Evolutionary conservation across 2,888 invertebrate species (phyloP).

Genomic region (Polyommatus iphigenia): DNA sequence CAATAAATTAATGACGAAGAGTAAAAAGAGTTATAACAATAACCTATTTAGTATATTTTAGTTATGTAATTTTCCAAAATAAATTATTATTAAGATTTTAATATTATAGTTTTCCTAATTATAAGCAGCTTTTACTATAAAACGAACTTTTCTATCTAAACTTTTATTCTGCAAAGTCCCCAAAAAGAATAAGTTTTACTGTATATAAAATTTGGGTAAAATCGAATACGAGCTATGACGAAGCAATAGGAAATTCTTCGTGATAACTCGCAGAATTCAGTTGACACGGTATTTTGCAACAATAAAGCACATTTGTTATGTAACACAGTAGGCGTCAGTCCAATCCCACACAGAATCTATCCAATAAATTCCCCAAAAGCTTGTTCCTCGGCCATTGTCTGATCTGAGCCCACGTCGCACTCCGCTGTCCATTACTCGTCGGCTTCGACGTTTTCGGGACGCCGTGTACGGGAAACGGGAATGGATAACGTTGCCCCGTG

Average conservation of each 20-base stretch:
- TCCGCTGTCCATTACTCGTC: slow-evolving; percentile 66
- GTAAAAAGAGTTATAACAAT: too few species aligned
- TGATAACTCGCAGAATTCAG: background rate
- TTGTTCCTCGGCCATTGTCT: slow-evolving; percentile 73
- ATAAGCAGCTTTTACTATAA: too few species aligned
- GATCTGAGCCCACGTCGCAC: slow-evolving; percentile 70
- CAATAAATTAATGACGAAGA: too few species aligned
- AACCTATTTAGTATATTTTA: too few species aligned
- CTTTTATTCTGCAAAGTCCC: too few species aligned
- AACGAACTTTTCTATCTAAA: too few species aligned
- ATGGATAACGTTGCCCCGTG: slow-evolving; percentile 51
- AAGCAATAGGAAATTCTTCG: background rate
- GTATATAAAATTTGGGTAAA: background rate
- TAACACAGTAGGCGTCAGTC: slow-evolving; percentile 46
- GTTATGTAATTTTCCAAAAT: too few species aligned
- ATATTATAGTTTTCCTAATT: too few species aligned
- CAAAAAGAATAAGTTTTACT: too few species aligned
- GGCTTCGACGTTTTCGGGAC: slow-evolving; percentile 54
- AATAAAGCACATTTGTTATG: slow-evolving; percentile 37
- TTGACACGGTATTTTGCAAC: slow-evolving; percentile 17
- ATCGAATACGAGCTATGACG: background rate
- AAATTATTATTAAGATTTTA: too few species aligned
- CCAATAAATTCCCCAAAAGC: slow-evolving; percentile 80
- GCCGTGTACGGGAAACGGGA: slow-evolving; percentile 57
- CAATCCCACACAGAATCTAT: slow-evolving; percentile 75